Evolutionary conservation across 1,140 invertebrate species (phyloP).

Genomic region (Thrips palmi): DNA sequence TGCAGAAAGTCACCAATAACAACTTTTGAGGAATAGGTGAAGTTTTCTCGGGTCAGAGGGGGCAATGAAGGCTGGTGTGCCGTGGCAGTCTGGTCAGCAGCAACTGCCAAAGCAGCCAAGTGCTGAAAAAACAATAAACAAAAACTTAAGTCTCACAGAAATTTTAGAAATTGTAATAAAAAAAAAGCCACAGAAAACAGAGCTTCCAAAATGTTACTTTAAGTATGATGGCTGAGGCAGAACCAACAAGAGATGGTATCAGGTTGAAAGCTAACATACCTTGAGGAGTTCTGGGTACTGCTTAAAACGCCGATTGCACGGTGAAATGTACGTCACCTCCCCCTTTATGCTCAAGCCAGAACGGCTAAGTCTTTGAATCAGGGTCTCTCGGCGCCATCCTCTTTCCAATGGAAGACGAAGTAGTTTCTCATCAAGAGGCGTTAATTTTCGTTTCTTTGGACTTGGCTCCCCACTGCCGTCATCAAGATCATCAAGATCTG

Average conservation of each 20-base stretch:
- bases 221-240: too few relatives aligned
- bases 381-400: constrained; percentile 80
- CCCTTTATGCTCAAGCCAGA: constrained; percentile 62
- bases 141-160: too few relatives aligned
- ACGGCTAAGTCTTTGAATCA: constrained; percentile 65
- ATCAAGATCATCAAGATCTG: too few relatives aligned
- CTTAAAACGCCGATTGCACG: constrained; percentile 59
- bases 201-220: too few relatives aligned
- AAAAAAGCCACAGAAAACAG: too few relatives aligned
- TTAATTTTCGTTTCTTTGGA: constrained; percentile 14
- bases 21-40: constrained; percentile 75
- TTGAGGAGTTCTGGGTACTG: constrained; percentile 53
- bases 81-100: too few relatives aligned
- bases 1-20: constrained; percentile 81
- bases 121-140: too few relatives aligned
- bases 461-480: too few relatives aligned
- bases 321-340: constrained; percentile 76
- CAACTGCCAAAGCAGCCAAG: too few relatives aligned
- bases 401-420: constrained; percentile 52
- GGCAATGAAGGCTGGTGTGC: too few relatives aligned
- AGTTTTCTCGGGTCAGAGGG: constrained; percentile 73
- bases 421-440: constrained; percentile 35
- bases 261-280: constrained; percentile 25
- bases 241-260: background rate
- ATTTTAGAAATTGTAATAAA: too few relatives aligned